Evolutionary conservation across 2,888 invertebrate species (phyloP), one percentile per base, ranked within the genome.

Genomic region (Acanthosepion lycidas): DNA sequence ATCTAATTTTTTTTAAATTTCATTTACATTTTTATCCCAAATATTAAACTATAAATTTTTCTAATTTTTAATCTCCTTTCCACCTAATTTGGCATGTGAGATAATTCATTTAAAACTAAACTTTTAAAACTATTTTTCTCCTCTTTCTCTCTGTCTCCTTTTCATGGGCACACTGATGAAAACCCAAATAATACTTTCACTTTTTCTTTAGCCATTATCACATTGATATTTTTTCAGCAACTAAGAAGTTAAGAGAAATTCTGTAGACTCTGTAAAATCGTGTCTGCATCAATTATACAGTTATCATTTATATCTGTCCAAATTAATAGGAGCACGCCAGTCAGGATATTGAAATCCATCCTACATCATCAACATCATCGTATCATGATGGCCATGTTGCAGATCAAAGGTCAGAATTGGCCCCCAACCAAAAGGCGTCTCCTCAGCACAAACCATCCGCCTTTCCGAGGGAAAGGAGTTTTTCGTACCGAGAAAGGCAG

Each of bases 401-500:
- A 94, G n/a, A 94, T 95, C 94, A 95, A 95, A 94, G 91, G 64
- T 94, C 91, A 94, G 94, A 95, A 64, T 64, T 92, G 94, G 94
- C 92, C 91, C 93, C 94, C 91, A 93, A 49, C 93, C 95, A 95
- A 23, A 94, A 95, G 92, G 93, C 95, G 59, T 91, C 94, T 48
- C 64, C 94, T 94, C 94, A 94, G 94, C 91, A 95, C 95, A 96
- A 95, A 95, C 95, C 96, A 91, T 93, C 95, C 95, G 78, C 95
- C 93, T 93, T 93, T 93, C 93, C 95, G 92, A 95, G 96, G 49
- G 95, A 96, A 94, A 96, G 96, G 78, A 96, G 96, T 95, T 96
- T 97, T n/a, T 97, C 97, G 8, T 96, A 96, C 95, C 96, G 96
- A 95, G 97, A 97, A 95, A 96, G 96, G 95, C 96, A 95, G 95